These are phyloP conservation scores for Trochalopteron elliotii DNA, from an alignment of 2,113 vertebrate genomes.

Conservation along the genomic window DNA sequence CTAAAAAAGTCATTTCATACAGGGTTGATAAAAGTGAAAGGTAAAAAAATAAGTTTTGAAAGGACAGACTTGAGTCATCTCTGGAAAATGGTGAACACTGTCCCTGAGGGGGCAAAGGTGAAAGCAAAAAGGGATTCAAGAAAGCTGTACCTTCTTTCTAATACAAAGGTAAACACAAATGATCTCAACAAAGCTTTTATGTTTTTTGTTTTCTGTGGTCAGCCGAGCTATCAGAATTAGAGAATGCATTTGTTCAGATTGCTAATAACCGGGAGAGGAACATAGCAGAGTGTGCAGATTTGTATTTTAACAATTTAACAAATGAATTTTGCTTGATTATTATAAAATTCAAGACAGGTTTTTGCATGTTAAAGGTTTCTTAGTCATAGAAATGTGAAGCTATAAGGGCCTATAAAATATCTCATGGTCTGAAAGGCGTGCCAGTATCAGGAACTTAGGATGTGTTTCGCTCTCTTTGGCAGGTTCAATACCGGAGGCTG, in stretches of 20 bases:
- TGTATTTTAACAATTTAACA: neutral
- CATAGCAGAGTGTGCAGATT: neutral
- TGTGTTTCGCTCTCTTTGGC: neutral
- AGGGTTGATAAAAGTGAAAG: neutral
- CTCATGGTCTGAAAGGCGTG: neutral
- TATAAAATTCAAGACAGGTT: neutral
- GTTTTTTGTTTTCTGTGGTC: neutral
- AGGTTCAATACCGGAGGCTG: slow-evolving; percentile 45
- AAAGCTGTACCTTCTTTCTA: neutral
- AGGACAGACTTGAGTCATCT: neutral
- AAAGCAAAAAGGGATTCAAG: neutral
- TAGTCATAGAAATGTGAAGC: neutral
- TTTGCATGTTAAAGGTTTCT: neutral
- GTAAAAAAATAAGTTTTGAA: neutral
- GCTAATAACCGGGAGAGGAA: neutral
- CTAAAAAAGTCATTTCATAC: neutral
- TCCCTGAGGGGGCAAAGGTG: neutral
- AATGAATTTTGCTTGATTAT: neutral
- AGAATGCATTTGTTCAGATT: neutral
- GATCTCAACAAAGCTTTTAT: neutral
- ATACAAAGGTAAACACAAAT: neutral
- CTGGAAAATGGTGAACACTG: neutral
- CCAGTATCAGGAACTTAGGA: neutral
- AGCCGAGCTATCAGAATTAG: neutral
- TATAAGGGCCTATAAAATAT: neutral